Percentiles rank a stretch among this genome's conserved stretches.
Conservation (phyloP, 2,797 vertebrate species). For the Chlorospingus flavigularis region DNA sequence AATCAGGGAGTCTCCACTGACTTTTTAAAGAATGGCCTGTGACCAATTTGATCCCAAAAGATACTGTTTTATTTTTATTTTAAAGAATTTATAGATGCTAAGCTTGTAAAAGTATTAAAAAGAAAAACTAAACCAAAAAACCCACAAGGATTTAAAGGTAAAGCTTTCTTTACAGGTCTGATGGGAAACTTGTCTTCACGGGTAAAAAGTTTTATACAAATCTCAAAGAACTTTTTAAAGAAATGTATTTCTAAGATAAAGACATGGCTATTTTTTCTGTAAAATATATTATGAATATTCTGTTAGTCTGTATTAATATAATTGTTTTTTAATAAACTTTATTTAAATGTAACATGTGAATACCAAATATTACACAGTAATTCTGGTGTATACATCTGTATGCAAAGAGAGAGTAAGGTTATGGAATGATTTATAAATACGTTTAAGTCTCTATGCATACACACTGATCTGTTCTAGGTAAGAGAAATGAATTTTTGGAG, state of each 20-base stretch:
- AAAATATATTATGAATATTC: constrained; percentile 61
- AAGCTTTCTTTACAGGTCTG: constrained; percentile 67
- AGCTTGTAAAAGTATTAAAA: constrained; percentile 6
- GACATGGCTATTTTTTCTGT: constrained; percentile 56
- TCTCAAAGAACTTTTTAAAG: constrained; percentile 56
- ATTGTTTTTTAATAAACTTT: constrained; percentile 79
- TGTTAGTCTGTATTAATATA: constrained; percentile 83
- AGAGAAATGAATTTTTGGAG: not conserved
- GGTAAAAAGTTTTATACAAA: constrained; percentile 77
- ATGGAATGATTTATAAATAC: not conserved
- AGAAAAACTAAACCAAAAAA: not conserved
- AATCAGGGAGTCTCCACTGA: constrained; percentile 80
- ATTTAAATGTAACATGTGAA: constrained; percentile 75
- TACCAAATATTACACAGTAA: constrained; percentile 33
- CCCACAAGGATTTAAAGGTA: not conserved
- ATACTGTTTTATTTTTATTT: not conserved
- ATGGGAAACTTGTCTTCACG: constrained; percentile 78
- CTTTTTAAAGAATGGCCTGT: constrained; percentile 69
- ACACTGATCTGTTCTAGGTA: not conserved
- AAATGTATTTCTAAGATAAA: constrained; percentile 58
- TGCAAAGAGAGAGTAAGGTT: not conserved
- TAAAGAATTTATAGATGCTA: constrained; percentile 16
- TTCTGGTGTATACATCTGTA: not conserved
- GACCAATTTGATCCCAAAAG: constrained; percentile 53
- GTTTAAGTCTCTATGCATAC: not conserved